Evolutionary conservation across 2,797 vertebrate genomes (phyloP).

Genomic region (Gymnodraco acuticeps): DNA sequence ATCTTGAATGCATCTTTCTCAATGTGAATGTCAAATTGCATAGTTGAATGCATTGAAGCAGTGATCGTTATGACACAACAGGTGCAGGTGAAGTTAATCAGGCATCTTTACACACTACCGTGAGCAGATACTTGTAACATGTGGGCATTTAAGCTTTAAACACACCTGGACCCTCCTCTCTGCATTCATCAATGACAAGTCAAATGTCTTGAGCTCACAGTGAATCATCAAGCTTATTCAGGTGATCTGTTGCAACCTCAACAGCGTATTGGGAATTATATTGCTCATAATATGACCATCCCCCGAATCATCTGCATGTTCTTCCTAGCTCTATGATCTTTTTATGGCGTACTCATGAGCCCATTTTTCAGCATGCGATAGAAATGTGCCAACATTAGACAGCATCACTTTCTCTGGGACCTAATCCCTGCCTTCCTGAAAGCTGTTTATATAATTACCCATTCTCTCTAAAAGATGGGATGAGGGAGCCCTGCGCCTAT

Average conservation of each 20-base stretch:
- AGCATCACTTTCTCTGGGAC: slow-evolving; percentile 66
- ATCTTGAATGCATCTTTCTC: background rate
- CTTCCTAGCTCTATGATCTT: slow-evolving; percentile 24
- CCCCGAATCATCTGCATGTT: background rate
- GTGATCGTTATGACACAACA: background rate
- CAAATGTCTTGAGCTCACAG: background rate
- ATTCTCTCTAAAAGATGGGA: slow-evolving; percentile 72
- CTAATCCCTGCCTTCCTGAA: slow-evolving; percentile 69
- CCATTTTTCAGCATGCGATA: slow-evolving; percentile 62
- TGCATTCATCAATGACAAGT: background rate
- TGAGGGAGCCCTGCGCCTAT: slow-evolving; percentile 46
- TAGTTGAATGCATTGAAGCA: background rate
- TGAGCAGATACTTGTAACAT: slow-evolving; percentile 5
- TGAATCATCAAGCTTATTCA: slow-evolving; percentile 8
- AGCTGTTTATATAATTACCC: slow-evolving; percentile 81
- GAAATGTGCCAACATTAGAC: slow-evolving; percentile 66
- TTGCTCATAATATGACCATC: background rate
- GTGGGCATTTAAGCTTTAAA: background rate
- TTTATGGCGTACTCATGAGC: slow-evolving; percentile 38
- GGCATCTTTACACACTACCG: slow-evolving; percentile 1
- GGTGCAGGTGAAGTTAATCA: background rate
- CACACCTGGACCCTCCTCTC: background rate
- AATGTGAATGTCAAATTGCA: slow-evolving; percentile 10
- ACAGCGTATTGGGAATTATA: background rate
- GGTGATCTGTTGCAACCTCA: background rate